These are phyloP conservation scores for Hemitrygon akajei DNA, from an alignment of 2,797 vertebrate species.

Conservation along the genomic window DNA sequence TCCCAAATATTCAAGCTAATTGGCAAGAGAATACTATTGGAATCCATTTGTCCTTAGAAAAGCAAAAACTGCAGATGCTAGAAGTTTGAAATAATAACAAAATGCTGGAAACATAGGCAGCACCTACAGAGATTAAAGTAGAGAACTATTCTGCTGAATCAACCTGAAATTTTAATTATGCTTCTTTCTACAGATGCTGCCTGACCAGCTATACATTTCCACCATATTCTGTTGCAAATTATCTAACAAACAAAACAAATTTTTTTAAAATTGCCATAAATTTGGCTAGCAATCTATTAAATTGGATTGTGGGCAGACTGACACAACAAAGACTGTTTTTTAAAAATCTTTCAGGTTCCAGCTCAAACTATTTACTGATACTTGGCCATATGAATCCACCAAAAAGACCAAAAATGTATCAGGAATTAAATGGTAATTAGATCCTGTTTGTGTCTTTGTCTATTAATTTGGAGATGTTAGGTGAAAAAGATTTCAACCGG, in stretches of 20 bases:
- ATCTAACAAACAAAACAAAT: not conserved
- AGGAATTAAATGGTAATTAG: not conserved
- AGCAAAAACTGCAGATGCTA: too few relatives aligned
- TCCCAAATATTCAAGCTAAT: not conserved
- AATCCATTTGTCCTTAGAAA: not conserved
- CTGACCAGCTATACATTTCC: too few relatives aligned
- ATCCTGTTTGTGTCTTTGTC: not conserved
- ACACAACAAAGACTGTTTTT: not conserved
- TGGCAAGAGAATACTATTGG: not conserved
- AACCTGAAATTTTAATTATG: too few relatives aligned
- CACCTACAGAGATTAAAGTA: too few relatives aligned
- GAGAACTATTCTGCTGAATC: too few relatives aligned
- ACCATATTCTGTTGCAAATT: not conserved
- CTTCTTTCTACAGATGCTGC: too few relatives aligned
- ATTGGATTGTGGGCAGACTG: not conserved
- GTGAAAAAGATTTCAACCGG: constrained; percentile 23
- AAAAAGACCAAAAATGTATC: not conserved
- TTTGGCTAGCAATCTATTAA: not conserved
- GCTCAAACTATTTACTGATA: constrained; percentile 14
- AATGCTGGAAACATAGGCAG: too few relatives aligned
- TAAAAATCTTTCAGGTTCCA: constrained; percentile 1
- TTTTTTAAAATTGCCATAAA: not conserved
- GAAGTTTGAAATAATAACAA: too few relatives aligned
- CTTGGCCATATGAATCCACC: not conserved
- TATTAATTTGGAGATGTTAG: constrained; percentile 26